phyloP scores from a whole-genome alignment of 2,888 invertebrate genomes.

The Acanthosepion esculentum region DNA sequence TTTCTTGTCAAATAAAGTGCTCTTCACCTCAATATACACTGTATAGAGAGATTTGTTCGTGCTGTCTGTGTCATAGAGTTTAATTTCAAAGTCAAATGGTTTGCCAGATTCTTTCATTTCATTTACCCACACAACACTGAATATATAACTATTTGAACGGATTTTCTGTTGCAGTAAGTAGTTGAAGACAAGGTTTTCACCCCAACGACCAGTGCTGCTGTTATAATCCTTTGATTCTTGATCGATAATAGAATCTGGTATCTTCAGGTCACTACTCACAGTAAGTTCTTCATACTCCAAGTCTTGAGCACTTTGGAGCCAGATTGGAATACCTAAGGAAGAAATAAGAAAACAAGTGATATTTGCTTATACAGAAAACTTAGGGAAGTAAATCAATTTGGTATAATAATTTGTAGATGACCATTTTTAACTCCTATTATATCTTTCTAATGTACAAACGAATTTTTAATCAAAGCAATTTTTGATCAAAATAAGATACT shows the following conservation, averaged over 20 bases:
- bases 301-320: constrained; percentile 63
- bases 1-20: constrained; percentile 65
- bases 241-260: constrained; percentile 50
- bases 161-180: constrained; percentile 64
- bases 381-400: no score
- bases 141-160: constrained; percentile 53
- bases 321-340: constrained; percentile 64
- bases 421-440: no score
- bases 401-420: no score
- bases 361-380: no score
- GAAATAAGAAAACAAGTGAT: background rate
- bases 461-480: no score
- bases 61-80: constrained; percentile 53
- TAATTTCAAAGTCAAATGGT: constrained; percentile 71
- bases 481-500: no score
- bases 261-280: constrained; percentile 56
- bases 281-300: constrained; percentile 65
- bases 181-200: constrained; percentile 68
- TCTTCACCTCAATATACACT: constrained; percentile 66
- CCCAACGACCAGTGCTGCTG: constrained; percentile 67
- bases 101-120: constrained; percentile 60
- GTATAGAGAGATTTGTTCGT: constrained; percentile 35
- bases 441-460: no score
- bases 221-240: constrained; percentile 51
- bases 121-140: constrained; percentile 66